These are phyloP conservation scores for Hyalella azteca DNA, from an alignment of 2,888 invertebrate species.

Conservation along the genomic window DNA sequence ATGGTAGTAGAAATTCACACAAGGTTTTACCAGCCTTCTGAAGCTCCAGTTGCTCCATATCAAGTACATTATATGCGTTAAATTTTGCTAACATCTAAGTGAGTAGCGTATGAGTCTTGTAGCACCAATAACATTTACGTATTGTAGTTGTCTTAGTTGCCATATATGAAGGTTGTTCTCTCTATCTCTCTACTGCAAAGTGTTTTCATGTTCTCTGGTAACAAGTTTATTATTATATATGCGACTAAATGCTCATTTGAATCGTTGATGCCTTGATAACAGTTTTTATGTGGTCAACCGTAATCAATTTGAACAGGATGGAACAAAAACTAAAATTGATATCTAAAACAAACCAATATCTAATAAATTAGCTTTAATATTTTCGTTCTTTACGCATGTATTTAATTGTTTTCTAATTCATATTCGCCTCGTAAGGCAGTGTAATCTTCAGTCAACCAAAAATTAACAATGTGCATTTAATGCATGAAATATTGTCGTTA, in stretches of 20 bases:
- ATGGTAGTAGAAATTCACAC: not conserved
- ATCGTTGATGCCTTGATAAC: not conserved
- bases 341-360: not conserved
- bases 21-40: too few species aligned
- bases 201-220: not conserved
- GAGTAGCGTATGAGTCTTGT: not conserved
- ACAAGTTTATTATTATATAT: not conserved
- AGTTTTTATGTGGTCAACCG: not conserved
- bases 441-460: too few species aligned
- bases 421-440: too few species aligned
- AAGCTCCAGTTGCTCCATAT: not conserved
- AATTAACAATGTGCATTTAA: too few species aligned
- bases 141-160: constrained; percentile 32
- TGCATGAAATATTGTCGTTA: too few species aligned
- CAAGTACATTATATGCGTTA: not conserved
- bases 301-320: not conserved
- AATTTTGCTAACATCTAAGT: not conserved
- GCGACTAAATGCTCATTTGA: not conserved
- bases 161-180: too few species aligned
- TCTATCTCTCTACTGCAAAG: too few species aligned
- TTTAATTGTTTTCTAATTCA: too few species aligned
- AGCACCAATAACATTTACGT: not conserved
- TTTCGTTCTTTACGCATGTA: not conserved
- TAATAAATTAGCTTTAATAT: not conserved
- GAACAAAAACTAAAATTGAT: not conserved